These are phyloP conservation scores for Lasioglossum oenotherae DNA, from an alignment of 2,888 invertebrate species.

Conservation along the genomic window DNA sequence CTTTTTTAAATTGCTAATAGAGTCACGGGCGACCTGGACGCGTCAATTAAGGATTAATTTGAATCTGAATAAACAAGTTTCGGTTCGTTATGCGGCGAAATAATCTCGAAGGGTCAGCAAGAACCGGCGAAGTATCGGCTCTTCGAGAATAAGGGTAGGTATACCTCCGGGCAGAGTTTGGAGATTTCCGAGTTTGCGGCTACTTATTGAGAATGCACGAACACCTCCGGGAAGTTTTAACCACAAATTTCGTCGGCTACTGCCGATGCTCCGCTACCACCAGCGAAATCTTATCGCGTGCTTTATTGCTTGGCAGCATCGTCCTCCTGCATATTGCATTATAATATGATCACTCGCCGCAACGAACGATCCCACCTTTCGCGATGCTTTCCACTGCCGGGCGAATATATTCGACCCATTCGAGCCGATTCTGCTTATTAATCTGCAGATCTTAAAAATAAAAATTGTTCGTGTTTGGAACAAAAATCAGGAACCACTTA, in stretches of 20 bases:
- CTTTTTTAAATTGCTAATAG: slow-evolving; percentile 50
- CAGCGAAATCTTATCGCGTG: slow-evolving; percentile 45
- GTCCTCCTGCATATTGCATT: slow-evolving; percentile 38
- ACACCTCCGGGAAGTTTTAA: slow-evolving; percentile 57
- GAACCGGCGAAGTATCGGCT: slow-evolving; percentile 30
- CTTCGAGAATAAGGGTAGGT: slow-evolving; percentile 26
- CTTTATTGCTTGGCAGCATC: slow-evolving; percentile 20
- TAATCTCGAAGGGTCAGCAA: slow-evolving; percentile 23
- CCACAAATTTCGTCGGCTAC: slow-evolving; percentile 57
- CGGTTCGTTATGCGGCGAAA: slow-evolving; percentile 38
- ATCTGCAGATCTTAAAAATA: background rate
- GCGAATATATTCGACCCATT: background rate
- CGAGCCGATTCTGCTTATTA: background rate
- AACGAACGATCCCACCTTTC: background rate
- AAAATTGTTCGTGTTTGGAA: too few species aligned
- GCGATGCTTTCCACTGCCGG: background rate
- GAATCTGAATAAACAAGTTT: slow-evolving; percentile 30
- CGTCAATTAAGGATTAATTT: slow-evolving; percentile 45
- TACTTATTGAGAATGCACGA: slow-evolving; percentile 61
- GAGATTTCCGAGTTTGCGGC: slow-evolving; percentile 42
- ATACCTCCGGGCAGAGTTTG: slow-evolving; percentile 32
- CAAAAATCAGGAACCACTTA: too few species aligned
- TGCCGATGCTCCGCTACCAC: slow-evolving; percentile 22
- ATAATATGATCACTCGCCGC: background rate
- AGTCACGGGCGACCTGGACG: background rate